Evolutionary conservation across 2,888 invertebrate species (phyloP).

Genomic region (Drosophila atripex): DNA sequence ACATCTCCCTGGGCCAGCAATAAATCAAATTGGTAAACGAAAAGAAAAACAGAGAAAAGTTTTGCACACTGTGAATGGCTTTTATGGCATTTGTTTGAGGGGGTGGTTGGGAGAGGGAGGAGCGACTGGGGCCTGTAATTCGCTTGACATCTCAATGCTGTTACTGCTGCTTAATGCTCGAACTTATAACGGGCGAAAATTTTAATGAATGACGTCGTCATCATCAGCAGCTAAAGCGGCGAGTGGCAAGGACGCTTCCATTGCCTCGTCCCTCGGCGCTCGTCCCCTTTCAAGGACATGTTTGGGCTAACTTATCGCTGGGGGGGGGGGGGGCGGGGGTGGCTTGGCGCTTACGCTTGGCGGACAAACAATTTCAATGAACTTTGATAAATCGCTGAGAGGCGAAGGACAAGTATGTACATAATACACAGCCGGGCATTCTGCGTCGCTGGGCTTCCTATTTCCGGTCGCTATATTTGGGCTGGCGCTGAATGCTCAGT

Average conservation of each 20-base stretch:
- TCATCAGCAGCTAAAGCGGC: slow-evolving; percentile 28
- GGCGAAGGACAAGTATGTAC: slow-evolving; percentile 40
- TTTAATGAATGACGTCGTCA: slow-evolving; percentile 77
- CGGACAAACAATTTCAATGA: slow-evolving; percentile 68
- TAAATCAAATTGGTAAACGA: slow-evolving; percentile 63
- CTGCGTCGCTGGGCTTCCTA: slow-evolving; percentile 65
- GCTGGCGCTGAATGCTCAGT: slow-evolving; percentile 47
- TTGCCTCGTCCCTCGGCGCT: slow-evolving; percentile 11
- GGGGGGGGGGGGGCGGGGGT: too few species aligned
- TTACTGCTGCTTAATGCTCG: slow-evolving; percentile 63
- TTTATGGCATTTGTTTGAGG: slow-evolving; percentile 76
- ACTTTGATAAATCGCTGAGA: slow-evolving; percentile 72
- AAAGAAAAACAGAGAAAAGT: slow-evolving; percentile 50
- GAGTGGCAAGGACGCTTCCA: slow-evolving; percentile 36
- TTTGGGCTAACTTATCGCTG: slow-evolving; percentile 16
- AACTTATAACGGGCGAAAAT: slow-evolving; percentile 65
- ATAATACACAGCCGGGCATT: slow-evolving; percentile 49
- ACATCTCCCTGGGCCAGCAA: slow-evolving; percentile 43
- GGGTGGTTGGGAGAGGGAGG: slow-evolving; percentile 16
- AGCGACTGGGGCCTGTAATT: slow-evolving; percentile 51
- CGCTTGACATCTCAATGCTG: slow-evolving; percentile 76
- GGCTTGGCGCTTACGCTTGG: slow-evolving; percentile 17
- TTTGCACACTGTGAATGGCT: slow-evolving; percentile 67
- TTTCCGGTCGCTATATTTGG: slow-evolving; percentile 69
- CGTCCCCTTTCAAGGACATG: slow-evolving; percentile 34